Evolutionary conservation across 2,888 invertebrate genomes (phyloP).

Genomic region (Ophion ventricosus): DNA sequence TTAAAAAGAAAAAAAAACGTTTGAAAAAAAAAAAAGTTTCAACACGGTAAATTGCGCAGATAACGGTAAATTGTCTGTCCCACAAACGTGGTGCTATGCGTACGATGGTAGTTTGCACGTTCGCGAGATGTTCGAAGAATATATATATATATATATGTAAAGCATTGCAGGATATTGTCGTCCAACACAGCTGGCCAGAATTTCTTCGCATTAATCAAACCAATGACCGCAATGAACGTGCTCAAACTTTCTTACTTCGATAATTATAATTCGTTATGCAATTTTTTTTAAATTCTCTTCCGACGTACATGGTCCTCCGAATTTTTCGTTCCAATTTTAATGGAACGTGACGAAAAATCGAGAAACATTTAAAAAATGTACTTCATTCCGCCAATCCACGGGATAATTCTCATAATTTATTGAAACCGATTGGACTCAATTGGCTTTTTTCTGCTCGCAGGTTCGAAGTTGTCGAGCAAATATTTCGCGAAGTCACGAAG

Average conservation of each 20-base stretch:
- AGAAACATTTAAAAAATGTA: background rate
- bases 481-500: slow-evolving; percentile 74
- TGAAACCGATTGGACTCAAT: background rate
- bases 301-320: background rate
- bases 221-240: slow-evolving; percentile 33
- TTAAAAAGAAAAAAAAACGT: slow-evolving; percentile 19
- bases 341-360: background rate
- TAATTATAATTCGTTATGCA: background rate
- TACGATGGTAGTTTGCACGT: background rate
- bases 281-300: background rate
- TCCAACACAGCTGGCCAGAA: slow-evolving; percentile 44
- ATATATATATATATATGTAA: background rate
- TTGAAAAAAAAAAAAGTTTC: background rate
- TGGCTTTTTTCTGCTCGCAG: slow-evolving; percentile 68
- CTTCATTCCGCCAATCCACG: background rate
- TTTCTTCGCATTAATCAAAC: slow-evolving; percentile 49
- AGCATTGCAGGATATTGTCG: background rate
- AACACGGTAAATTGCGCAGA: background rate
- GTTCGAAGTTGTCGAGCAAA: slow-evolving; percentile 75
- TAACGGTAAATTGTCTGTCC: slow-evolving; percentile 2
- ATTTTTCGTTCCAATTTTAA: background rate
- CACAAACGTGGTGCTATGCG: background rate
- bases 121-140: background rate
- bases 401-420: background rate
- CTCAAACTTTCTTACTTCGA: slow-evolving; percentile 2